Evolutionary conservation across 1,140 invertebrate species (phyloP), one percentile per base, ranked within the genome.

Genomic region (Samia ricini): DNA sequence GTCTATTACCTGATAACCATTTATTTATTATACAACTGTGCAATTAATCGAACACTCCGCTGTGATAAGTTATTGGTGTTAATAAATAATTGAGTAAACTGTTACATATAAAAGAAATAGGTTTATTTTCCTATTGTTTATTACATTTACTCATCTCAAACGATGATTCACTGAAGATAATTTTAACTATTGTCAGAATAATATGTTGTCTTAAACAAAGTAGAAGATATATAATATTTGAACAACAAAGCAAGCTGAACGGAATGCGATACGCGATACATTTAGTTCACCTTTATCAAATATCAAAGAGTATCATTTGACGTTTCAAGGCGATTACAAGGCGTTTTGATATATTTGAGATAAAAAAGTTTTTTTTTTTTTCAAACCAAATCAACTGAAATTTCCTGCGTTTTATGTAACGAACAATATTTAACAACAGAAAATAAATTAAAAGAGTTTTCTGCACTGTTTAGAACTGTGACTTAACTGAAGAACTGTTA

Each of bases 281-380:
- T 62, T 60, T 42, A 64, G 68, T 67, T 66, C 61, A 51, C 22
- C 49, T 72, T 69, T 72, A 67, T 69, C 64, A 56, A 69, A 72
- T 64, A 62, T 63, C 65, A 66, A n/a, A 62, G 29, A 58, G 22
- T 70, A 65, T 68, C 68, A 51, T 65, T 54, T 73, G 71, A 69
- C 71, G 56, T 59, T 65, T 70, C 68, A 70, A 73, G 68, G 71
- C 21, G 71, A 69, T 64, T 69, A 66, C 63, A 59, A 50, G n/a
- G n/a, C n/a, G 24, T 54, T 64, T 58, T 60, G 64, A 70, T 66
- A 69, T 56, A 42, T 21, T 22, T 22, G 24, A 65, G 60, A 69
- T 66, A 69, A 60, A 59, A 64, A 24, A 29, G 18, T 7, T 36
- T 20, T 57, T 57, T n/a, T n/a, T n/a, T n/a, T n/a, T n/a, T n/a